Percentiles rank a stretch among this genome's conserved stretches.
Conservation (phyloP, 2,888 invertebrate species). For the Ctena decussata region DNA sequence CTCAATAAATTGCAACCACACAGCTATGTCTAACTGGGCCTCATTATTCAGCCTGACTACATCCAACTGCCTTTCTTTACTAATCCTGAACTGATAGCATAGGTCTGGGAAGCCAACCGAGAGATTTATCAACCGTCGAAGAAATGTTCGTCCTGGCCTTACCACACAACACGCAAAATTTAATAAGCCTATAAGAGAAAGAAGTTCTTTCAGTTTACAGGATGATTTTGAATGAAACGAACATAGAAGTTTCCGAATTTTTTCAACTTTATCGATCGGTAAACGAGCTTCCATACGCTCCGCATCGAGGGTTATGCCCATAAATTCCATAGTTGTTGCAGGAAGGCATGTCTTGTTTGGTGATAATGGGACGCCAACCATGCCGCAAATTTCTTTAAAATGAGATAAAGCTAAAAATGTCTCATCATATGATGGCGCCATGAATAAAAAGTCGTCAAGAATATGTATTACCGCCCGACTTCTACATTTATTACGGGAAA, state of each 20-base stretch:
- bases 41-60: conserved; percentile 8
- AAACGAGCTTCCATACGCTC: conserved; percentile 41
- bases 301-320: conserved; percentile 34
- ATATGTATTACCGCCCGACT: conserved; percentile 16
- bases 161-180: conserved; percentile 54
- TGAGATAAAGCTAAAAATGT: background rate
- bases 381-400: background rate
- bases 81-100: background rate
- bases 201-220: conserved; percentile 31
- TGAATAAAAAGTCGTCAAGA: conserved; percentile 41
- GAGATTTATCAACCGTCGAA: conserved; percentile 54
- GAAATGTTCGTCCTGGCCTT: conserved; percentile 44
- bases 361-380: background rate
- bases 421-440: conserved; percentile 12
- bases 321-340: conserved; percentile 20
- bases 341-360: conserved; percentile 43
- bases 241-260: conserved; percentile 11
- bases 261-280: conserved; percentile 41
- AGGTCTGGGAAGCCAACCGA: conserved; percentile 42
- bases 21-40: conserved; percentile 23
- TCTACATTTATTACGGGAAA: conserved; percentile 1
- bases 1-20: conserved; percentile 30
- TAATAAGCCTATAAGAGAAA: conserved; percentile 43
- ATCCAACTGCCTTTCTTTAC: conserved; percentile 24
- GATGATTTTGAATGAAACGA: background rate